Evolutionary conservation across 2,888 invertebrate species (phyloP), one percentile per base, ranked within the genome.

Genomic region (Nomada flava): DNA sequence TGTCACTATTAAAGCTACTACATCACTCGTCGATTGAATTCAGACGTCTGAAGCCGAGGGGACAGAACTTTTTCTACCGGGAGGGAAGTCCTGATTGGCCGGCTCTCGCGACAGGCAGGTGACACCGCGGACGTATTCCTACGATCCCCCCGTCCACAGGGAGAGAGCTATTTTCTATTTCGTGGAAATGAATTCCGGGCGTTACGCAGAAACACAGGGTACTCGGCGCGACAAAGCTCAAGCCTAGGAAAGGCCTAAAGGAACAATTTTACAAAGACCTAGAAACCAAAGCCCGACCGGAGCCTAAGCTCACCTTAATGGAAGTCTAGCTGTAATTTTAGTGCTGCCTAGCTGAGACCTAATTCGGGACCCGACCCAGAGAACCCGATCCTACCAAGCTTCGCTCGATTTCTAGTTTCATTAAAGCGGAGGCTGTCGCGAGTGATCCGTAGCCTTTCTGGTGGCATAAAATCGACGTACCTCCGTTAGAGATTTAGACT

Each of bases 231-330:
- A 44, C 55, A 44, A 69, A 71, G 70, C 70, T 70, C 70, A 70
- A 70, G 60, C 70, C 70, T 70, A 70, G 47, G 47, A 15, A 29
- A 47, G 59, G 59, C 59, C 70, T 70, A 70, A 69, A 20, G 57
- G 26, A 57, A 47, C 29, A 59, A 59, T 47, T 50, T 18, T 13
- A 36, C 13, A 20, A 53, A 68, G 55, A 68, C 55, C 53, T 53
- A 53, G 36, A 36, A 50, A 10, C 2, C 36, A 18, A 26, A 26
- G 26, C 50, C 50, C 26, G 23, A 36, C 29, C 15, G 26, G 18
- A 36, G 18, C 26, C 59, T 15, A 18, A n/a, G 15, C 13, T 50
- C 18, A 50, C 7, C 26, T n/a, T 10, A 23, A 50, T 11, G 62
- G 42, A 23, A 23, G 44, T 10, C 47, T 52, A 50, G 29, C 10